Percentiles rank a stretch among this genome's conserved stretches.
Conservation (phyloP, 2,797 vertebrate species). For the Pyrocephalus nanus region DNA sequence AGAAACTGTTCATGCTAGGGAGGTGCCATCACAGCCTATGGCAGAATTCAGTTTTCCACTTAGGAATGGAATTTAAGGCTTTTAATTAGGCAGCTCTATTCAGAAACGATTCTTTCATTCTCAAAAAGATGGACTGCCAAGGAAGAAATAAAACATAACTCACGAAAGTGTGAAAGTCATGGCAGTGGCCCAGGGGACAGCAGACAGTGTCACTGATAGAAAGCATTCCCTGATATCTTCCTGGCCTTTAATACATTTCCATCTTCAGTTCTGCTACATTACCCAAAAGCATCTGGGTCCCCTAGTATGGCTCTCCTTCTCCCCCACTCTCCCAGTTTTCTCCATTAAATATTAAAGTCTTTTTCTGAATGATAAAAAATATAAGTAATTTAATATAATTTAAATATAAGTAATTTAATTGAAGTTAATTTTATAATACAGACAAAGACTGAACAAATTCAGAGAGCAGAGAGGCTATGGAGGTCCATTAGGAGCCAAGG, state of each 20-base stretch:
- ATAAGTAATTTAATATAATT: background rate
- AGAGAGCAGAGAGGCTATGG: background rate
- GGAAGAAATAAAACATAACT: constrained; percentile 20
- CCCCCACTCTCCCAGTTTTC: background rate
- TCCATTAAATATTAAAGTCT: background rate
- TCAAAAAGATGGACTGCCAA: background rate
- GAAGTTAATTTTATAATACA: background rate
- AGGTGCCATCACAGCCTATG: background rate
- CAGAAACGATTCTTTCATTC: background rate
- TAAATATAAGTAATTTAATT: background rate
- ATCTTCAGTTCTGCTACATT: background rate
- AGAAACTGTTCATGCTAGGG: background rate
- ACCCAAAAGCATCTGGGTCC: background rate
- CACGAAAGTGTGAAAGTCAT: background rate
- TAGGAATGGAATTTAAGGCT: background rate
- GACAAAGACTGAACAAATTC: background rate
- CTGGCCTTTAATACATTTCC: background rate
- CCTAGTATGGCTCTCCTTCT: background rate
- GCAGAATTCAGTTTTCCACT: constrained; percentile 16
- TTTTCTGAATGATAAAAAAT: background rate
- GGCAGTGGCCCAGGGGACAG: background rate
- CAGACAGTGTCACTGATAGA: background rate
- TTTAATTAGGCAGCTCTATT: constrained; percentile 2
- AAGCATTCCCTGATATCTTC: background rate
- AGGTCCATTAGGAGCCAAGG: background rate